phyloP scores from a whole-genome alignment of 2,113 vertebrate species.

The Coptodon bakossiorum region DNA sequence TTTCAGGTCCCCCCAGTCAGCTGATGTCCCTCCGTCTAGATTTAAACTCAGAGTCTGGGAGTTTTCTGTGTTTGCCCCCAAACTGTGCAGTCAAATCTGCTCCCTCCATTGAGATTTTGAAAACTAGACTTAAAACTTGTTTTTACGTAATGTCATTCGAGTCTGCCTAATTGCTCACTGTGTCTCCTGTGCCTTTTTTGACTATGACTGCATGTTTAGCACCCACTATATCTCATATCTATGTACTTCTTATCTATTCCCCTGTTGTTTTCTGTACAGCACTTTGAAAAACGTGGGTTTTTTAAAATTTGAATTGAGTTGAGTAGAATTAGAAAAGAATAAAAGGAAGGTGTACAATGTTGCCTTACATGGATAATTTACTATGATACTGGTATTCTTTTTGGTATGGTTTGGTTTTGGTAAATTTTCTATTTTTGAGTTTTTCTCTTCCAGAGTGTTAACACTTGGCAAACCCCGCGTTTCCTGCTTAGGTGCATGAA shows the following conservation, averaged over 20 bases:
- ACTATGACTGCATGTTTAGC: background rate
- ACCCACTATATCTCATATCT: background rate
- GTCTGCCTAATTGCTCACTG: background rate
- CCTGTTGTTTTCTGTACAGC: background rate
- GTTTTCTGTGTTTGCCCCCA: background rate
- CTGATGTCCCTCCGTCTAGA: background rate
- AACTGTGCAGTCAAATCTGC: background rate
- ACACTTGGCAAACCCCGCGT: background rate
- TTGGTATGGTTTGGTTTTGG: background rate
- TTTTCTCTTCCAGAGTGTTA: background rate
- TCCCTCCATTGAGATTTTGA: background rate
- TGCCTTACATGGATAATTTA: background rate
- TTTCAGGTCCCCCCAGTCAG: background rate
- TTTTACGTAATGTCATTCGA: background rate
- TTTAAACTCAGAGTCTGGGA: background rate
- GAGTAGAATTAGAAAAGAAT: background rate
- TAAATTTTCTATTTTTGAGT: background rate
- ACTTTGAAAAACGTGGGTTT: background rate
- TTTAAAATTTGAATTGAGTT: background rate
- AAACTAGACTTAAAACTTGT: background rate
- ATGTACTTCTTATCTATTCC: background rate
- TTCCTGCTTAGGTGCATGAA: background rate
- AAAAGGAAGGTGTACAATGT: background rate
- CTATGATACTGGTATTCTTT: background rate
- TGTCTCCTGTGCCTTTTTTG: background rate